Percentiles rank a stretch among this genome's conserved stretches.
Evolutionary conservation across 2,888 invertebrate species (phyloP).

Genomic region (Aleiodes testaceus): DNA sequence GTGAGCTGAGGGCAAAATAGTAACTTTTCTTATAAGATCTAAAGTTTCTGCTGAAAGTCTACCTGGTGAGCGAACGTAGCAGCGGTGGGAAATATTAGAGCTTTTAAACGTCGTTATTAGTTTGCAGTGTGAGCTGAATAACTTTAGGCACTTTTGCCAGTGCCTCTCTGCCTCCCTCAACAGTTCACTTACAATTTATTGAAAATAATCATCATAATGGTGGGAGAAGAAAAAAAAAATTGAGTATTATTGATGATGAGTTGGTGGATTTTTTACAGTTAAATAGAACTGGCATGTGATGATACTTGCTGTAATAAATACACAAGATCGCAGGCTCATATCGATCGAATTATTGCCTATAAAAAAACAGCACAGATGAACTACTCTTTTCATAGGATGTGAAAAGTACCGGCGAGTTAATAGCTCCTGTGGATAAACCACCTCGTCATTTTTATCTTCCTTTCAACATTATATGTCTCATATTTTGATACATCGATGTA

Average conservation of each 20-base stretch:
- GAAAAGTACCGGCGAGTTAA: conserved; percentile 30
- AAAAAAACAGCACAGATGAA: conserved; percentile 14
- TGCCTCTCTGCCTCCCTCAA: conserved; percentile 47
- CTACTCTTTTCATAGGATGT: conserved; percentile 18
- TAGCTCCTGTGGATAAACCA: conserved; percentile 19
- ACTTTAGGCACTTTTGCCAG: conserved; percentile 55
- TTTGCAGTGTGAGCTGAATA: conserved; percentile 65
- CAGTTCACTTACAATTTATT: conserved; percentile 31
- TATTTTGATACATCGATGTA: conserved; percentile 6
- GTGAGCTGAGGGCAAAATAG: conserved; percentile 56
- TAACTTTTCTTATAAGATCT: conserved; percentile 71
- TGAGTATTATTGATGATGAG: background rate
- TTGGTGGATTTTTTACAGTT: background rate
- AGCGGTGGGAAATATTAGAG: conserved; percentile 65
- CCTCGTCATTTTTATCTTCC: conserved; percentile 28
- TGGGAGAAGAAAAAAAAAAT: background rate
- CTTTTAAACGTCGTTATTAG: conserved; percentile 69
- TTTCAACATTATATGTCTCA: conserved; percentile 14
- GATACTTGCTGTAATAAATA: background rate
- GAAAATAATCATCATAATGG: background rate
- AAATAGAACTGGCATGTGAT: background rate
- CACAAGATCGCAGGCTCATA: conserved; percentile 14
- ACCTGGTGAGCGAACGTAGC: conserved; percentile 47
- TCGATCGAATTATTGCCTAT: conserved; percentile 31
- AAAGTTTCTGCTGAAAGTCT: conserved; percentile 60